phyloP scores from a whole-genome alignment of 2,797 vertebrate genomes.

The Lateolabrax maculatus region DNA sequence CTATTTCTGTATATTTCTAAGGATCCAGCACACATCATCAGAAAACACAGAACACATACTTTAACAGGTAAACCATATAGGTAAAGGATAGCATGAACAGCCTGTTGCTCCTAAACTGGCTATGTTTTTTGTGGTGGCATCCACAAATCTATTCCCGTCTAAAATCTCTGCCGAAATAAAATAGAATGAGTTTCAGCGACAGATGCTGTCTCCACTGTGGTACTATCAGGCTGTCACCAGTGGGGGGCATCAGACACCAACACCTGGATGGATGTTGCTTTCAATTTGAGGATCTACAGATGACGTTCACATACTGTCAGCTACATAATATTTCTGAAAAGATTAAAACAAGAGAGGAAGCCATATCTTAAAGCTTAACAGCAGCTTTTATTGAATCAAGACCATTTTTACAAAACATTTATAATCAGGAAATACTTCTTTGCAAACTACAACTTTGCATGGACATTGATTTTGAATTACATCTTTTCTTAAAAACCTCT shows the following conservation, averaged over 20 bases:
- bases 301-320: not conserved
- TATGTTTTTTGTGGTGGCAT: not conserved
- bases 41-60: not conserved
- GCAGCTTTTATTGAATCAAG: slow-evolving; percentile 91
- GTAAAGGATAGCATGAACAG: not conserved
- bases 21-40: not conserved
- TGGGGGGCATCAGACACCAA: slow-evolving; percentile 5
- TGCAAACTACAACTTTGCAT: slow-evolving; percentile 91
- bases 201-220: not conserved
- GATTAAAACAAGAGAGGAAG: not conserved
- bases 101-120: not conserved
- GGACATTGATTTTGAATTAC: slow-evolving; percentile 84
- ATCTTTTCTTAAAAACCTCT: slow-evolving; percentile 77
- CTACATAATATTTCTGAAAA: not conserved
- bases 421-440: slow-evolving; percentile 88
- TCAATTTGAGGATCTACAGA: no score
- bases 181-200: not conserved
- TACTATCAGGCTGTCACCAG: not conserved
- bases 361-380: slow-evolving; percentile 63
- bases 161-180: not conserved
- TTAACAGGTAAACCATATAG: not conserved
- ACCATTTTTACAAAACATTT: slow-evolving; percentile 90
- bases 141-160: not conserved
- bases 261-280: no score
- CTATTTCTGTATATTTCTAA: not conserved